Base-by-base conservation (phyloP, 1,140 invertebrate species). In the Chironomus tepperi region DNA sequence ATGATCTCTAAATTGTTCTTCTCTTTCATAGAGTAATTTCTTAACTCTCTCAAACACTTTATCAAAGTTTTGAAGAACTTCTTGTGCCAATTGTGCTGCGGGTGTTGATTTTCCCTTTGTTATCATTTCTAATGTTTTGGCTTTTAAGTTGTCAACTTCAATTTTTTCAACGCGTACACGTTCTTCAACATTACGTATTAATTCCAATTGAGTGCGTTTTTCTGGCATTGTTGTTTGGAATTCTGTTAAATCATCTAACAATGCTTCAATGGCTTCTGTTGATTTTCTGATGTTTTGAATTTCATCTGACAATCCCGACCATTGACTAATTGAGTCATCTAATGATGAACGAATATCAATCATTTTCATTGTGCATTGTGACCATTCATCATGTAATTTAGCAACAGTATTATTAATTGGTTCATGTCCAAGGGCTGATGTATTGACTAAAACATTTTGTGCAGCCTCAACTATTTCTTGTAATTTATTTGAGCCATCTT, bases 371-470 rank as follows among this genome's bases (percentile, higher is more conserved):
- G 93, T 90, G 42, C 97, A 83, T 3, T 87, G 86, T 73, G 94
- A 95, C 92, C 95, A 97, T 77, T 94, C 89, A 79, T 95, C 92
- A 85, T 98, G 95, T 73, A 98, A 83, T 74, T 89, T 87, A 12
- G 91, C 88, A 16, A 98, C 84, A 19, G 89, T 88, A 76, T 92
- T 90, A 78, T 96, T 96, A 73, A 98, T 95, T 8, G 87, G 86
- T 77, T 91, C 89, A 79, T 98, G 94, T 0, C 96, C 96, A 70
- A 87, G 80, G 0, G 95, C 91, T 3, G 95, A 92, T 0, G 96
- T 98, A 78, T 97, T 97, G 0, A 94, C 93, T 75, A 98, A 81
- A n/a, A 98, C 94, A 77, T 89, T 89, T 83, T 98, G 95, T 0
- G 94, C 93, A 77, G 93, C 83, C 81, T 98, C 96, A 18, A 97